Percentiles rank a stretch among this genome's conserved stretches.
Conservation (phyloP, 2,888 invertebrate genomes). For the Synergus laeviventris region DNA sequence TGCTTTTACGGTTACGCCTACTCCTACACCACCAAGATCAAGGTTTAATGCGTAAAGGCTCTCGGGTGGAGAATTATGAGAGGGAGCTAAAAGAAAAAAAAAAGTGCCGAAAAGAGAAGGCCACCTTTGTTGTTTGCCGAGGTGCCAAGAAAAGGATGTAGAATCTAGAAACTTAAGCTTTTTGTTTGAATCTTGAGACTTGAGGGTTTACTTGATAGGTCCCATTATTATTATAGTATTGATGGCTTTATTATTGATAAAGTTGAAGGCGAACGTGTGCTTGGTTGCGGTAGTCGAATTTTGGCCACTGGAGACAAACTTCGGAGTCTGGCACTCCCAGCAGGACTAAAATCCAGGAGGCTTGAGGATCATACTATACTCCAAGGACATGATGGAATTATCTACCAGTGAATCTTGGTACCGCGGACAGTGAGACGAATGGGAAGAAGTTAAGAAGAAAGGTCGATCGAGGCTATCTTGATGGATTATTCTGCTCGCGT, state of each 20-base stretch:
- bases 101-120: background rate
- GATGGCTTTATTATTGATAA: background rate
- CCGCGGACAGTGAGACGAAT: constrained; percentile 41
- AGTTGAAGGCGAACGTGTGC: background rate
- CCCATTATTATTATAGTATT: background rate
- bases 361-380: constrained; percentile 47
- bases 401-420: constrained; percentile 52
- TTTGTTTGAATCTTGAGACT: background rate
- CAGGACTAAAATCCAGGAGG: constrained; percentile 23
- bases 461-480: constrained; percentile 50
- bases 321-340: background rate
- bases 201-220: background rate
- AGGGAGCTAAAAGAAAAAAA: background rate
- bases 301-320: background rate
- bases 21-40: background rate
- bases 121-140: background rate
- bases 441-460: constrained; percentile 47
- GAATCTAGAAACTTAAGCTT: background rate
- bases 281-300: background rate
- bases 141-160: background rate
- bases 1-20: background rate
- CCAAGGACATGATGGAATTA: constrained; percentile 47
- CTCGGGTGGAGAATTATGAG: background rate
- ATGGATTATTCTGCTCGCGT: constrained; percentile 64
- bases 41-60: constrained; percentile 8